Evolutionary conservation across 2,113 vertebrate species (phyloP).

Genomic region (Marmota monax): DNA sequence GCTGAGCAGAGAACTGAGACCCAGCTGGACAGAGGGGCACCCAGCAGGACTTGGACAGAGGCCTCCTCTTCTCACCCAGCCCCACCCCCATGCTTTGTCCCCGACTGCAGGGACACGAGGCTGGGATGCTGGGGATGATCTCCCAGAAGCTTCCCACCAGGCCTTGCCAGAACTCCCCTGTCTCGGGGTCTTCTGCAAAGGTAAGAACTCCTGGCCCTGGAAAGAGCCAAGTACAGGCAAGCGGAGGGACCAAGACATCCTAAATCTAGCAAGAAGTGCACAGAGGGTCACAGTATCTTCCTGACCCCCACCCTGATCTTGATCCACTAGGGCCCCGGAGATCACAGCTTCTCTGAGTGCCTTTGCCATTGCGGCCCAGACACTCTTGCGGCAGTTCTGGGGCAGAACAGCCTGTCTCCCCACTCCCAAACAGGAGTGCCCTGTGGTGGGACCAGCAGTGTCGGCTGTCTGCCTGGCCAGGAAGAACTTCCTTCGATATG

Average conservation of each 20-base stretch:
- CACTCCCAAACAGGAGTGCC: neutral
- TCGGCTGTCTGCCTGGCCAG: neutral
- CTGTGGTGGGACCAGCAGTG: neutral
- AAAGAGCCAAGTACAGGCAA: neutral
- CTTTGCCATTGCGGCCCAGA: rapidly evolving
- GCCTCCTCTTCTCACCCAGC: neutral
- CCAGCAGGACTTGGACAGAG: neutral
- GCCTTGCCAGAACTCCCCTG: neutral
- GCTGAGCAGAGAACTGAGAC: neutral
- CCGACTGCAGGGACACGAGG: rapidly evolving
- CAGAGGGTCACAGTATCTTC: neutral
- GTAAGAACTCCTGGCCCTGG: neutral
- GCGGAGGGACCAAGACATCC: neutral
- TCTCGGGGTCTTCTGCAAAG: neutral
- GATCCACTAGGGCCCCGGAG: neutral
- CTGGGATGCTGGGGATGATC: neutral
- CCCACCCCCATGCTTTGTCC: neutral
- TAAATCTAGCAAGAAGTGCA: neutral
- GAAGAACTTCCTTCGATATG: neutral
- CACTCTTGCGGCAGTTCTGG: no score
- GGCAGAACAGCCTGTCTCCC: neutral
- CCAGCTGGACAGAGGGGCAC: neutral
- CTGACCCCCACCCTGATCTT: neutral
- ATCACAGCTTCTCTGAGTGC: neutral
- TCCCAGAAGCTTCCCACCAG: neutral